Evolutionary conservation across 1,140 invertebrate genomes (phyloP), one percentile per base, ranked within the genome.

Genomic region (Araneus ventricosus): DNA sequence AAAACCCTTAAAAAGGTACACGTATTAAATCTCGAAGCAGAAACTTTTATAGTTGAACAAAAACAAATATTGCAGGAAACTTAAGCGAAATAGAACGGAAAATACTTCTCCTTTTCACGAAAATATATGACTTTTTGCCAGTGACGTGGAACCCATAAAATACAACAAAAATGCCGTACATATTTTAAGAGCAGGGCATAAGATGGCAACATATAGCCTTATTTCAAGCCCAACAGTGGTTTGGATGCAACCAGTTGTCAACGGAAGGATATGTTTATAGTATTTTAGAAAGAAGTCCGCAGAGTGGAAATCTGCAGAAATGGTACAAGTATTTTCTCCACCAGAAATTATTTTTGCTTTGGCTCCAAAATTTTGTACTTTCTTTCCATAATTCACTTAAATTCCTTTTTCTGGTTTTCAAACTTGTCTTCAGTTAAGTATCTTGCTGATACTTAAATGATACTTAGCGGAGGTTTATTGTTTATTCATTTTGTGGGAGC

Each of bases 21-120:
- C 30, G 34, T 30, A 75, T 75, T 75, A 75, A 34, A 75, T 75
- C 22, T 14, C 17, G 1, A 20, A 20, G 14, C 30, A 22, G 17
- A 75, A 75, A 75, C 70, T 75, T 75, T 75, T 75, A 75, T 37
- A 30, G 30, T 75, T 37, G 30, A 37, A 75, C 30, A 75, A 34
- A 75, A 75, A 34, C 70, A 75, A 75, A 75, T 75, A 75, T 37
- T 20, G 30, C 17, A 67, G 30, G 4, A 30, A 75, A 37, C 30
- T 30, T 75, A 34, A 75, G 37, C 34, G 5, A 34, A 75, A 75
- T 37, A 75, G 70, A 34, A 37, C 70, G 34, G 30, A 75, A 75
- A 37, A 75, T 75, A 75, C 6, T 75, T 75, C 70, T 75, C 30
- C 30, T 34, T 75, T 37, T 37, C 34, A 37, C 2, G 10, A 37